Percentiles rank a stretch among this genome's conserved stretches.
Conservation (phyloP, 2,888 invertebrate genomes). For the Neoaliturus tenellus region DNA sequence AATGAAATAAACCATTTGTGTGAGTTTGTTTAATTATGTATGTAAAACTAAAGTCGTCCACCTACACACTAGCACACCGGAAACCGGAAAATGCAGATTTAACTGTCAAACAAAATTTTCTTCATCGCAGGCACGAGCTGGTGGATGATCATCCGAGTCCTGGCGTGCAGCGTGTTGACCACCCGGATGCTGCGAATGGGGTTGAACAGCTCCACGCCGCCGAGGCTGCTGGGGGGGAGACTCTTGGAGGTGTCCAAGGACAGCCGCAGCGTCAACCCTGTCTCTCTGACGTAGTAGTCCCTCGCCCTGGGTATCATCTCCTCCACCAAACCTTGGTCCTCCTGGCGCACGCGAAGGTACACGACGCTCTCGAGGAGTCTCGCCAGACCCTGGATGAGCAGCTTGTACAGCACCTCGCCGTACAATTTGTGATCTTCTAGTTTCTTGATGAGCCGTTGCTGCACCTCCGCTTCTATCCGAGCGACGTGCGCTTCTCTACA, state of each 20-base stretch:
- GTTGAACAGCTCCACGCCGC: slow-evolving; percentile 38
- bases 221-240: slow-evolving; percentile 20
- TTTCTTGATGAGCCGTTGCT: not conserved
- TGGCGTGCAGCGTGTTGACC: slow-evolving; percentile 26
- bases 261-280: not conserved
- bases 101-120: slow-evolving; percentile 11
- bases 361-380: slow-evolving; percentile 33
- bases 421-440: not conserved
- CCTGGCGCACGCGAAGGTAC: slow-evolving; percentile 2
- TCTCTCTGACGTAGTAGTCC: not conserved
- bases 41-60: too few relatives aligned
- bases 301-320: not conserved
- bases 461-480: slow-evolving; percentile 43
- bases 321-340: not conserved
- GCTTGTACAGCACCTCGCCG: not conserved
- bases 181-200: not conserved
- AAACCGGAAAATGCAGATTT: too few relatives aligned
- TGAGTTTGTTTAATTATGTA: too few relatives aligned
- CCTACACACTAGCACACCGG: too few relatives aligned
- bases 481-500: slow-evolving; percentile 45
- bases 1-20: too few relatives aligned
- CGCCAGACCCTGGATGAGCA: slow-evolving; percentile 42
- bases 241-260: not conserved
- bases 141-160: slow-evolving; percentile 35
- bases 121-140: slow-evolving; percentile 28